phyloP scores from a whole-genome alignment of 2,888 invertebrate genomes.

The Steromphala cineraria region DNA sequence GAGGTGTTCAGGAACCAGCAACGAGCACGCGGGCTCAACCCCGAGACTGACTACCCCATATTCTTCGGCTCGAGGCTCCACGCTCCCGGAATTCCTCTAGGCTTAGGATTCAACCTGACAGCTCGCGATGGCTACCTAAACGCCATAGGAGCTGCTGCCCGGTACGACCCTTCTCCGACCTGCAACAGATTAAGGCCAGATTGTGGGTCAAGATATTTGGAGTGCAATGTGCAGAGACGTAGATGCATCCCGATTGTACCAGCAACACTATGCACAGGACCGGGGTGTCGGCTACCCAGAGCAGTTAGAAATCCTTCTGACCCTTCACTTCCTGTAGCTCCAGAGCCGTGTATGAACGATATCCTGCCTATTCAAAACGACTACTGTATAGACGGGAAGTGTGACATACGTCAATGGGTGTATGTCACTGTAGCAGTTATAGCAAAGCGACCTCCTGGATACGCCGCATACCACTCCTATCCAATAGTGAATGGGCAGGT shows the following conservation, averaged over 20 bases:
- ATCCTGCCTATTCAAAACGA: slow-evolving; percentile 53
- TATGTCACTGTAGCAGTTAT: slow-evolving; percentile 63
- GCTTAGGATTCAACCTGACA: slow-evolving; percentile 51
- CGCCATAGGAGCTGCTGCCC: slow-evolving; percentile 41
- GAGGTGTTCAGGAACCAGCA: slow-evolving; percentile 52
- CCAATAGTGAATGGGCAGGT: slow-evolving; percentile 54
- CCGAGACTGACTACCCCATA: background rate
- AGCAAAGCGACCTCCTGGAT: slow-evolving; percentile 59
- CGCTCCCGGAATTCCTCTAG: slow-evolving; percentile 51
- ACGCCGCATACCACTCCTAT: slow-evolving; percentile 47
- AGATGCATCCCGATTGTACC: background rate
- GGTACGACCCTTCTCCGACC: slow-evolving; percentile 43
- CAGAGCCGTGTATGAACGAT: slow-evolving; percentile 20
- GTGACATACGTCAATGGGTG: slow-evolving; percentile 62
- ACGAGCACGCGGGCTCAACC: slow-evolving; percentile 21
- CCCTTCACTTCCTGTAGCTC: background rate
- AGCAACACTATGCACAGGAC: background rate
- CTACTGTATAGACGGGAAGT: slow-evolving; percentile 58
- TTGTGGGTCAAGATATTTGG: slow-evolving; percentile 50
- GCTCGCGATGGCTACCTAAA: slow-evolving; percentile 54
- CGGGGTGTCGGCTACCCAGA: background rate
- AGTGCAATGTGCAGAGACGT: background rate
- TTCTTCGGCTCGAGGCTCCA: slow-evolving; percentile 26
- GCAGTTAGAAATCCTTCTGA: background rate
- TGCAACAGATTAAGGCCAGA: slow-evolving; percentile 41